These are phyloP conservation scores for Xanthorhoe spadicearia DNA, from an alignment of 2,888 invertebrate species.

Conservation along the genomic window DNA sequence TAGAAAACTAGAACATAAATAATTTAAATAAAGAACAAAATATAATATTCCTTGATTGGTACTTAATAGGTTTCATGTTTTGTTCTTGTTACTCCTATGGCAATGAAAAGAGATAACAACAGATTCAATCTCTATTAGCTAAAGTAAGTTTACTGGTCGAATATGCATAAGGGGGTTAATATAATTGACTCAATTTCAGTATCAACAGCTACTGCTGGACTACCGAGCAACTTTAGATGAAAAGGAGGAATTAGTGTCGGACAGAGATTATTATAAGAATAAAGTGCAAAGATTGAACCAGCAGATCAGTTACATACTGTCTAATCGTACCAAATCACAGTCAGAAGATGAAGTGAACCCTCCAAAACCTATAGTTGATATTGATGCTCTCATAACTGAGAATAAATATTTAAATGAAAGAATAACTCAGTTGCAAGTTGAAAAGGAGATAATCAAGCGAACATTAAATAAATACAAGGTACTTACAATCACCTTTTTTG, in stretches of 20 bases:
- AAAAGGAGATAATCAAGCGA: constrained; percentile 90
- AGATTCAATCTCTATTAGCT: too few relatives aligned
- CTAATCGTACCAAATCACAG: constrained; percentile 75
- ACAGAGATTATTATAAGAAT: constrained; percentile 92
- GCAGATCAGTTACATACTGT: constrained; percentile 87
- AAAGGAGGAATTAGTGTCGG: constrained; percentile 92
- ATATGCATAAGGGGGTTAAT: too few relatives aligned
- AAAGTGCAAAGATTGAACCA: constrained; percentile 93
- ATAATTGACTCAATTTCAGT: constrained; percentile 70
- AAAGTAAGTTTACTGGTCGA: too few relatives aligned
- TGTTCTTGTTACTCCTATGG: too few relatives aligned
- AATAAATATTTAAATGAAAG: constrained; percentile 94
- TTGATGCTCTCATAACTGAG: constrained; percentile 92
- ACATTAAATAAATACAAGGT: constrained; percentile 91
- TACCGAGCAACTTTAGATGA: constrained; percentile 92
- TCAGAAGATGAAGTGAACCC: constrained; percentile 63
- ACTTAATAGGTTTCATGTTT: too few relatives aligned
- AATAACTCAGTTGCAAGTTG: constrained; percentile 90
- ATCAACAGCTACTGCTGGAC: constrained; percentile 90
- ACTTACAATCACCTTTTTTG: neutral
- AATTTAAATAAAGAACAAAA: too few relatives aligned
- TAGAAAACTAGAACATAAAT: too few relatives aligned
- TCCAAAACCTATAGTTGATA: constrained; percentile 86
- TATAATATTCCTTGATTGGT: neutral
- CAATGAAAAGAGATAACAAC: too few relatives aligned